A percentile compares a stretch with the other conserved stretches of the same genome.
phyloP scores from a whole-genome alignment of 2,888 invertebrate genomes.

The Leptura quadrifasciata region DNA sequence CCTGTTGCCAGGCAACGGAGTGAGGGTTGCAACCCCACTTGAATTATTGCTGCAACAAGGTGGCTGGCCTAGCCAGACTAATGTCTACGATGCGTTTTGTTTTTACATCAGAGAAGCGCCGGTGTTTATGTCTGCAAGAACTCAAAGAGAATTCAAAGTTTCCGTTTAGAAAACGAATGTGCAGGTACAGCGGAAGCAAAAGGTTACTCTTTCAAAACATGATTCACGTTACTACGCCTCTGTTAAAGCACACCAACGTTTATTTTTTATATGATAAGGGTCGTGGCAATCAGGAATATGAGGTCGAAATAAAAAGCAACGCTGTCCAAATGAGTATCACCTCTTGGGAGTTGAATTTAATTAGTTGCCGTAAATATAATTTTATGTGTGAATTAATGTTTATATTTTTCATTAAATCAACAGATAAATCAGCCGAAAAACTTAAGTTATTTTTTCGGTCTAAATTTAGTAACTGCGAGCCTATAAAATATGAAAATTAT shows the following conservation, averaged over 20 bases:
- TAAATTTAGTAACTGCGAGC: too few species aligned
- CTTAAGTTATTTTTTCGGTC: too few species aligned
- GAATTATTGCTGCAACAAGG: conserved; percentile 73
- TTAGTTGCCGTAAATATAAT: too few species aligned
- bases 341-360: too few species aligned
- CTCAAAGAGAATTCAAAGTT: neutral
- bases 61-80: conserved; percentile 61
- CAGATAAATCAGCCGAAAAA: too few species aligned
- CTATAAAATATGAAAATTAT: too few species aligned
- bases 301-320: neutral
- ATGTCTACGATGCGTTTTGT: conserved; percentile 48
- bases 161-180: neutral
- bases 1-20: conserved; percentile 74
- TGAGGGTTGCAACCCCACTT: conserved; percentile 76
- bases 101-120: conserved; percentile 26
- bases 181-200: neutral
- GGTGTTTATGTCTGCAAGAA: conserved; percentile 5
- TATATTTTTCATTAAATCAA: too few species aligned
- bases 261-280: neutral
- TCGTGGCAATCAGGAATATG: neutral
- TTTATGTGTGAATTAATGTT: too few species aligned
- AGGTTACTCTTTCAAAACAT: too few species aligned
- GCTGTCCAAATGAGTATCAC: too few species aligned
- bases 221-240: neutral
- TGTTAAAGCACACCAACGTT: neutral